Base-by-base conservation (phyloP, 2,888 invertebrate species). In the Papilio elwesi region DNA sequence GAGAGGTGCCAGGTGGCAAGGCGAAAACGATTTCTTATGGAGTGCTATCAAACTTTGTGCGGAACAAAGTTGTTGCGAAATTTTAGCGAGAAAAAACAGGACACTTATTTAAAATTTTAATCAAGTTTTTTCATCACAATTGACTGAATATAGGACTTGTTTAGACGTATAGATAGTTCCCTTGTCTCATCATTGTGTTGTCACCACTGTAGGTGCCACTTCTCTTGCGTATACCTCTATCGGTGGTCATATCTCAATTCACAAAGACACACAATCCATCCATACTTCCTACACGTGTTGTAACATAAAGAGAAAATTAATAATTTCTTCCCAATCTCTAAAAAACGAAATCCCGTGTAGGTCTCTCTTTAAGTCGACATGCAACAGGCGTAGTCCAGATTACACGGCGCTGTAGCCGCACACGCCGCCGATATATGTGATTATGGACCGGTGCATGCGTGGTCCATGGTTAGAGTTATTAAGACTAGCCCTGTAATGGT, bases 391-490 rank as follows among this genome's bases (percentile, higher is more conserved):
- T 52, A 57, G 67, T 47, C 59, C 53, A 74, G 80, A 82, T 82
- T 82, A 82, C 69, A 55, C 6, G 11, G 68, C 72, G 74, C 76
- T 73, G 70, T 26, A 49, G 59, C 66, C 70, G 51, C 69, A 53
- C 68, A 53, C 68, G 68, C 47, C 48, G 13, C 9, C 59, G 59
- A 38, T 57, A 11, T 59, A 38, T 0, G 9, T 59, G 59, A 59
- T 59, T 38, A 59, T 13, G 13, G 26, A 59, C 59, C 38, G 59
- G 59, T 59, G 10, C 36, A 6, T 4, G 38, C n/a, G 9, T 9
- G n/a, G 12, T 38, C n/a, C 38, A 59, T 59, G 38, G 38, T 13
- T 59, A 38, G 26, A 51, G 13, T 6, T n/a, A 51, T n/a, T 51
- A 51, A 51, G 51, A 38, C 8, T 3, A 26, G 43, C 9, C 9